Conservation (phyloP, 2,113 vertebrate genomes). For the Ariopsis seemanni region DNA sequence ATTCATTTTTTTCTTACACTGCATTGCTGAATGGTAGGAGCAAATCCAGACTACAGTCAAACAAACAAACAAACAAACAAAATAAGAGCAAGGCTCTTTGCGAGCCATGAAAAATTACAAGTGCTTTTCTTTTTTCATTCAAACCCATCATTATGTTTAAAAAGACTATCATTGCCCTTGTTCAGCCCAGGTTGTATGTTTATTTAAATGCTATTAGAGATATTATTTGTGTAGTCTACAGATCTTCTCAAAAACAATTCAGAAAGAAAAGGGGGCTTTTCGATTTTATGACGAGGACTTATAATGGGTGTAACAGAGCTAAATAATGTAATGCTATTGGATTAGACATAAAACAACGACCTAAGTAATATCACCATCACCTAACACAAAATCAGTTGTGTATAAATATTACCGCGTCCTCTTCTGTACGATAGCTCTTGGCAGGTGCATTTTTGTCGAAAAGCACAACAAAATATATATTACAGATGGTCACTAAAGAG, state of each 20-base stretch:
- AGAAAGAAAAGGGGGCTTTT: too few species aligned
- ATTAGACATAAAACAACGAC: background rate
- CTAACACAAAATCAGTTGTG: background rate
- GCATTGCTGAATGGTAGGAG: background rate
- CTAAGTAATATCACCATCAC: background rate
- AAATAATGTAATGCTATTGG: background rate
- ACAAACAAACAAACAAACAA: background rate
- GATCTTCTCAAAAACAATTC: background rate
- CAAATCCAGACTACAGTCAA: background rate
- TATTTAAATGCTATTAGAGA: background rate
- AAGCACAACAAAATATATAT: slow-evolving; percentile 1
- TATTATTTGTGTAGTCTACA: background rate
- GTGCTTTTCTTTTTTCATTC: background rate
- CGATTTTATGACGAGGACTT: background rate
- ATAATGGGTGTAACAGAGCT: background rate
- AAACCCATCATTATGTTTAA: slow-evolving; percentile 11
- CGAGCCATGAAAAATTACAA: background rate
- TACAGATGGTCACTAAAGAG: slow-evolving; percentile 46
- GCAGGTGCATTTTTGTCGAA: slow-evolving; percentile 30
- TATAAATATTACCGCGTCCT: background rate
- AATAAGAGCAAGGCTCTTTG: background rate
- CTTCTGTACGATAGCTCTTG: background rate
- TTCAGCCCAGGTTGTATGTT: background rate
- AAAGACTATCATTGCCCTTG: background rate
- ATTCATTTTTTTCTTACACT: background rate